phyloP scores from a whole-genome alignment of 2,888 invertebrate species.

The Listrodromus nycthemerus region DNA sequence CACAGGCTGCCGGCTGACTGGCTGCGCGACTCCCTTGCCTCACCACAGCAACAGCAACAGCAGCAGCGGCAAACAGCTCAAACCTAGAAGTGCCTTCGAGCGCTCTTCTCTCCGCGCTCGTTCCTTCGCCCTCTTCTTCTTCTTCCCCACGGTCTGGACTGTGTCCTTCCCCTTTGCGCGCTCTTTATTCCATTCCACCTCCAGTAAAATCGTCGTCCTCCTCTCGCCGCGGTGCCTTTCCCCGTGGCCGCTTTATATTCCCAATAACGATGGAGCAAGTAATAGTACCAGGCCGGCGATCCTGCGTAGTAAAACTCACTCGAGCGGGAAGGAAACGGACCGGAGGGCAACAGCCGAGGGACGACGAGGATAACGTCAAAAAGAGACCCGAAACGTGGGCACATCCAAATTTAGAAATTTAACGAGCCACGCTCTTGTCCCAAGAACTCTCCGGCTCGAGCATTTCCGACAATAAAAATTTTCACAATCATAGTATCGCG shows the following conservation, averaged over 20 bases:
- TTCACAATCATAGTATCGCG: neutral
- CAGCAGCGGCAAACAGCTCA: slow-evolving; percentile 35
- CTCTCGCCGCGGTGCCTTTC: neutral
- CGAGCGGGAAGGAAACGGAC: neutral
- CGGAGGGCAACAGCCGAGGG: neutral
- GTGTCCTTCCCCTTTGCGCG: slow-evolving; percentile 28
- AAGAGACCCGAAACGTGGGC: slow-evolving; percentile 47
- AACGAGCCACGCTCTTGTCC: slow-evolving; percentile 47
- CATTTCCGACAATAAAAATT: neutral
- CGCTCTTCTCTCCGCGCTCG: slow-evolving; percentile 50
- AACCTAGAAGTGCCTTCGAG: slow-evolving; percentile 42
- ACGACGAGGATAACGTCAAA: neutral
- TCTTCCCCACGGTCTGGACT: slow-evolving; percentile 24
- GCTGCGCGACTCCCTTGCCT: slow-evolving; percentile 53
- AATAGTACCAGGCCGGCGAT: neutral
- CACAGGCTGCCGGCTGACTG: slow-evolving; percentile 57
- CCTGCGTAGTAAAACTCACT: neutral
- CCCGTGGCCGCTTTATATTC: slow-evolving; percentile 1
- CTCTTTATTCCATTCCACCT: slow-evolving; percentile 42
- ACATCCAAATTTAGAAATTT: slow-evolving; percentile 63
- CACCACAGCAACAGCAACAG: slow-evolving; percentile 22
- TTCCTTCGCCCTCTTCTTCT: slow-evolving; percentile 28
- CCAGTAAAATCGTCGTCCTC: neutral
- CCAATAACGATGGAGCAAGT: slow-evolving; percentile 11
- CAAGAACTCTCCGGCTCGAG: slow-evolving; percentile 13